Percentiles rank a stretch among this genome's conserved stretches.
These are phyloP conservation scores for Gallinago media DNA, from an alignment of 2,113 vertebrate genomes.

Conservation along the genomic window DNA sequence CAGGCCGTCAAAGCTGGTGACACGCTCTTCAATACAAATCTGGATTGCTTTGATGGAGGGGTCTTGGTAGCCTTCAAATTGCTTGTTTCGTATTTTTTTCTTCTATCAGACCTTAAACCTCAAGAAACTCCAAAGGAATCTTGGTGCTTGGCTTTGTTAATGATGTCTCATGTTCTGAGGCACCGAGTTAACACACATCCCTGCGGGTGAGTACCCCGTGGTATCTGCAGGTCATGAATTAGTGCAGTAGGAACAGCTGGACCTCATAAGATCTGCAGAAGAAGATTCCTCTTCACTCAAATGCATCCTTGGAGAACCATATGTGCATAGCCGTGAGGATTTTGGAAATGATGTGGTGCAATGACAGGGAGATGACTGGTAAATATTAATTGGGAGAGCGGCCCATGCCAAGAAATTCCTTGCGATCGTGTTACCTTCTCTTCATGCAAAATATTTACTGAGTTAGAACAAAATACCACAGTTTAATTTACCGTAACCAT, in stretches of 20 bases:
- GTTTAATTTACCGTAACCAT: not conserved
- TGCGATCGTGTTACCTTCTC: not conserved
- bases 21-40: not conserved
- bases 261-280: not conserved
- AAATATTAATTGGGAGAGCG: not conserved
- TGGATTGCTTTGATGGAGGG: not conserved
- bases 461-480: not conserved
- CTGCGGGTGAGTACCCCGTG: accelerated
- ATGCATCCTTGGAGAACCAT: not conserved
- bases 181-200: accelerated
- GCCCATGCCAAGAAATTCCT: not conserved
- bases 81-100: not conserved
- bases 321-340: not conserved
- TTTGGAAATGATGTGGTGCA: not conserved
- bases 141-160: not conserved
- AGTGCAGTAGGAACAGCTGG: not conserved
- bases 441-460: not conserved
- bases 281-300: not conserved
- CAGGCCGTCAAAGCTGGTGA: not conserved
- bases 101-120: not conserved
- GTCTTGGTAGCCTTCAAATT: not conserved
- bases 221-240: not conserved
- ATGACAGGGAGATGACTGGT: not conserved
- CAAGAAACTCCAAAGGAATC: not conserved
- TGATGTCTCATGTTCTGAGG: not conserved